Percentiles rank a stretch among this genome's conserved stretches.
Evolutionary conservation across 2,888 invertebrate genomes (phyloP).

Genomic region (Neria commutata): DNA sequence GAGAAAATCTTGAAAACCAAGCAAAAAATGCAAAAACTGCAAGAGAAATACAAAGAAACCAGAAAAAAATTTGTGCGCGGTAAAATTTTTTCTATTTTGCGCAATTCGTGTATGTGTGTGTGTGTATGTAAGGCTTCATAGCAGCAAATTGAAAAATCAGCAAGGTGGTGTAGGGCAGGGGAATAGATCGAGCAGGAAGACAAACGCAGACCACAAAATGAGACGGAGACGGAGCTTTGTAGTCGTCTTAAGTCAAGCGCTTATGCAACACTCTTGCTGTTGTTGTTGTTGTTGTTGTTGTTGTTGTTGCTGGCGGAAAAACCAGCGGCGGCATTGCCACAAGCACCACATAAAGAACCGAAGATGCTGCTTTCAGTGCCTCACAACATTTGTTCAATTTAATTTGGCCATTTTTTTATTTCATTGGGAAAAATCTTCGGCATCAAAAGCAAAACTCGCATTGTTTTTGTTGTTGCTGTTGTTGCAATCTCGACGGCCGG

Average conservation of each 20-base stretch:
- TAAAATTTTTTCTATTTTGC: constrained; percentile 47
- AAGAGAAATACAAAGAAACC: constrained; percentile 8
- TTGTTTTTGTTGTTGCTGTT: constrained; percentile 10
- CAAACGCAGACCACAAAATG: constrained; percentile 17
- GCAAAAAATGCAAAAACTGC: constrained; percentile 22
- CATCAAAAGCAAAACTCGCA: constrained; percentile 1
- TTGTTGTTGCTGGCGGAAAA: neutral
- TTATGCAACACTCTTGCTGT: constrained; percentile 8
- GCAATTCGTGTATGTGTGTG: too few relatives aligned
- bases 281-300: neutral
- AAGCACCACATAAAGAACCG: neutral
- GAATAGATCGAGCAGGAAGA: constrained; percentile 44
- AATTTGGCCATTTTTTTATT: too few relatives aligned
- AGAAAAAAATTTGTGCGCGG: constrained; percentile 46
- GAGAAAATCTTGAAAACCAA: constrained; percentile 50
- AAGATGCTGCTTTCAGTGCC: neutral
- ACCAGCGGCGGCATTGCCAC: neutral
- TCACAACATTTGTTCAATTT: neutral
- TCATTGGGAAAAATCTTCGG: too few relatives aligned
- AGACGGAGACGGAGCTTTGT: neutral
- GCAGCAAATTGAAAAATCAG: constrained; percentile 24
- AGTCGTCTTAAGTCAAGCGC: neutral
- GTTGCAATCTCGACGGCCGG: neutral
- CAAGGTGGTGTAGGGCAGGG: constrained; percentile 36
- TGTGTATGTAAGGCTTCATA: constrained; percentile 16